A percentile compares a stretch with the other conserved stretches of the same genome.
These are phyloP conservation scores for Pterocles gutturalis DNA, from an alignment of 2,113 vertebrate species.

Conservation along the genomic window DNA sequence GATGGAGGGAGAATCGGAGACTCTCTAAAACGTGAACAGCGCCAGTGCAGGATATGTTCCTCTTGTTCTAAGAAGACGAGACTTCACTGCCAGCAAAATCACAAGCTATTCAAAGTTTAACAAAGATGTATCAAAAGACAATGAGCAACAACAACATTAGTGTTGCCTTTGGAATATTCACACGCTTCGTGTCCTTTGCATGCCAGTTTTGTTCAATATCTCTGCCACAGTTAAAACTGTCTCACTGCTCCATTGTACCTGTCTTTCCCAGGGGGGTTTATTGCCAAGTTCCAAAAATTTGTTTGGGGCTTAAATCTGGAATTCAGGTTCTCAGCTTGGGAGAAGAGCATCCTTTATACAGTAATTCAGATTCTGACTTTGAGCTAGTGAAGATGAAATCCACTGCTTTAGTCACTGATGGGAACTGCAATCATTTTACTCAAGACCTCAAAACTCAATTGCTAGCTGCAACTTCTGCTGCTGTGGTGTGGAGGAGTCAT, in stretches of 20 bases:
- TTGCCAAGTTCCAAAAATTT: not conserved
- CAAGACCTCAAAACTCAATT: not conserved
- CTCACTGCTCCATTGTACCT: not conserved
- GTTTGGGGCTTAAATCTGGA: not conserved
- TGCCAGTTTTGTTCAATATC: not conserved
- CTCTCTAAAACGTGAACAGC: not conserved
- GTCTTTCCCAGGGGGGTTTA: not conserved
- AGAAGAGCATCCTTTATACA: not conserved
- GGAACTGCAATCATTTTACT: not conserved
- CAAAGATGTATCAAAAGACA: slow-evolving; percentile 36
- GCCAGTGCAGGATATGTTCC: not conserved
- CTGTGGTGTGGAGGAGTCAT: not conserved
- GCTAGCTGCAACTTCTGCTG: not conserved
- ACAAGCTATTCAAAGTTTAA: slow-evolving; percentile 35
- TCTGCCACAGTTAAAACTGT: not conserved
- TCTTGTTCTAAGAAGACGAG: slow-evolving; percentile 5
- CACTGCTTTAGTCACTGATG: not conserved
- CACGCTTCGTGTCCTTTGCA: not conserved
- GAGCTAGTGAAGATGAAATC: not conserved
- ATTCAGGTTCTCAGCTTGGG: not conserved
- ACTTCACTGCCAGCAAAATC: slow-evolving; percentile 23
- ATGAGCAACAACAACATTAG: not conserved
- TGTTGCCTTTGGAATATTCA: not conserved
- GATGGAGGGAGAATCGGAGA: not conserved
- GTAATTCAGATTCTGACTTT: not conserved